Evolutionary conservation across 2,797 vertebrate genomes (phyloP), one percentile per base, ranked within the genome.

Genomic region (Pteronotus mesoamericanus): DNA sequence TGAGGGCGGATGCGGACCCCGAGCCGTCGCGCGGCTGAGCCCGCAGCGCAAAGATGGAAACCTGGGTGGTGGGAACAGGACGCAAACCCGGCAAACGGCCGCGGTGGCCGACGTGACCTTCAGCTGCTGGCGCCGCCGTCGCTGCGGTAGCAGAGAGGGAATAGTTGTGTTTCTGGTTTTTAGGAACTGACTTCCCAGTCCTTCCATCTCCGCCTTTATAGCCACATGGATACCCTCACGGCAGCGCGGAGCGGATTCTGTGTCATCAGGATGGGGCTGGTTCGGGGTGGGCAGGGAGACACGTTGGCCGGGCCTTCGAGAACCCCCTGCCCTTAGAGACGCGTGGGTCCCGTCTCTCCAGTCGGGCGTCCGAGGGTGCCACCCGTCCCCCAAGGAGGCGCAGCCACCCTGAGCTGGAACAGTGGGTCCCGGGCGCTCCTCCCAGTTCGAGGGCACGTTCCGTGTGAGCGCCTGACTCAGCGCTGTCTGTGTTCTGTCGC

Each of bases 401-500:
- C 92, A 61, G 32, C 18, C 19, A 57, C 37, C 29, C 57, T 61
- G 69, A 53, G 15, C 69, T 55, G 10, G 14, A 61, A 39, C 2
- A 2, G 0, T 21, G 2, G 48, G 39, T 66, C 16, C 34, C 5
- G 15, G 61, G n/a, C 77, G 37, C 55, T 82, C 37, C 72, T 87
- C 14, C 14, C 66, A 68, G 79, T 78, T 64, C 18, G 57, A 84
- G 37, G 59, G 46, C 12, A 29, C 16, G 8, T 57, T 77, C 80
- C 37, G 37, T n/a, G 10, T 55, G 29, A 32, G 26, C 24, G 16
- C 53, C 18, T 44, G 34, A 32, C 55, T 95, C 72, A 94, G n/a
- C 34, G 26, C 34, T 68, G 44, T 85, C 9, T 71, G 93, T 95
- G 69, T 98, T 71, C 98, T 19, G 74, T 98, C 98, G 96, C 74